These are phyloP conservation scores for Semotilus atromaculatus DNA, from an alignment of 2,797 vertebrate species.

Conservation along the genomic window DNA sequence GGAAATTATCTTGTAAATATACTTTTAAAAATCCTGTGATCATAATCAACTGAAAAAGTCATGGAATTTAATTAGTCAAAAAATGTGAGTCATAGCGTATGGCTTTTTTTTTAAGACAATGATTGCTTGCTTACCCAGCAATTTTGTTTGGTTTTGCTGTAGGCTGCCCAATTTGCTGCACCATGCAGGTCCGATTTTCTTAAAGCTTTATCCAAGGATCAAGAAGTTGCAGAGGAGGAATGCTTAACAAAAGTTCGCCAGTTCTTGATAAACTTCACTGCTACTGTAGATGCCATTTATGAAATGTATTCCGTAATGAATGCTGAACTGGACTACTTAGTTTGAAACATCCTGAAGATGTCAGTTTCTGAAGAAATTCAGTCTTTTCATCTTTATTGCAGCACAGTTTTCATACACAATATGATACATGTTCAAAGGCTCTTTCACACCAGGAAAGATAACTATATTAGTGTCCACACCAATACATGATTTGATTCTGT, in stretches of 20 bases:
- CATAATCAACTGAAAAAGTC: neutral
- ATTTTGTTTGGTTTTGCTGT: slow-evolving; percentile 25
- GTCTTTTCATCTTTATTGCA: neutral
- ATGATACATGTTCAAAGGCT: neutral
- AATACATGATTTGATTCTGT: no score
- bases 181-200: slow-evolving; percentile 92
- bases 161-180: slow-evolving; percentile 87
- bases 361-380: neutral
- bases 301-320: slow-evolving; percentile 90
- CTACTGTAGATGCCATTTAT: slow-evolving; percentile 91
- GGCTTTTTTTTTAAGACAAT: neutral
- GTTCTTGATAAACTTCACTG: slow-evolving; percentile 86
- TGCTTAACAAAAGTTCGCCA: slow-evolving; percentile 87
- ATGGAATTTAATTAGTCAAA: neutral
- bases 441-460: no score
- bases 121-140: neutral
- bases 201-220: slow-evolving; percentile 91
- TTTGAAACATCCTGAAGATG: slow-evolving; percentile 69
- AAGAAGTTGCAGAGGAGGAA: slow-evolving; percentile 88
- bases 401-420: neutral
- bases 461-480: no score
- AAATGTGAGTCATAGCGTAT: neutral
- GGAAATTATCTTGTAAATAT: neutral
- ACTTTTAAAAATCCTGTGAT: neutral
- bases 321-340: slow-evolving; percentile 92